Conservation (phyloP, 2,797 vertebrate species). For the Notolabrus celidotus region DNA sequence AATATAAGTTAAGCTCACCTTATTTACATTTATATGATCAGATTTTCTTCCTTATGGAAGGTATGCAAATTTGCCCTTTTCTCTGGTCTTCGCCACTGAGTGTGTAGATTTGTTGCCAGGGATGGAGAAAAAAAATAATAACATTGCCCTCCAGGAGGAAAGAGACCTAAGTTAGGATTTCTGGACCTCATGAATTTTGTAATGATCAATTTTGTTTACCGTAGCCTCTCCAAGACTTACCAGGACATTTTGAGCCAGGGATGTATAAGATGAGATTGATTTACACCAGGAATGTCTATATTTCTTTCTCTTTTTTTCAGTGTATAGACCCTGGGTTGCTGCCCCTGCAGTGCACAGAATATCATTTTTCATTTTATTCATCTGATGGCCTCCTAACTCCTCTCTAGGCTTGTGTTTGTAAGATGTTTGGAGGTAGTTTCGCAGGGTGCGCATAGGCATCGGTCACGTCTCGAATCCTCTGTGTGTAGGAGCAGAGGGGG, state of each 20-base stretch:
- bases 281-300: constrained; percentile 56
- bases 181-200: constrained; percentile 84
- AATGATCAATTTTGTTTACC: constrained; percentile 83
- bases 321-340: constrained; percentile 30
- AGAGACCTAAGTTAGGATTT: constrained; percentile 73
- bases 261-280: constrained; percentile 75
- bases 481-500: constrained; percentile 35
- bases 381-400: constrained; percentile 64
- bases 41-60: constrained; percentile 82
- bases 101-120: constrained; percentile 72
- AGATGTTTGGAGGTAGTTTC: constrained; percentile 14
- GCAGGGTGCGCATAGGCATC: constrained; percentile 20
- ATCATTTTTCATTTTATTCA: constrained; percentile 68
- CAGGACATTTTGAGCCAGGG: constrained; percentile 58
- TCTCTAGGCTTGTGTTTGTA: constrained; percentile 46
- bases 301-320: constrained; percentile 9
- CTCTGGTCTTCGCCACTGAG: constrained; percentile 65
- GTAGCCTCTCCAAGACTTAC: constrained; percentile 55
- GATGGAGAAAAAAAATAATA: constrained; percentile 66
- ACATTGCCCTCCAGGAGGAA: constrained; percentile 79
- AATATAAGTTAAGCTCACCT: constrained; percentile 84
- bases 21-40: constrained; percentile 90
- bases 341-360: constrained; percentile 43
- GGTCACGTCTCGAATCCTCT: constrained; percentile 45
- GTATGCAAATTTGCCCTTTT: constrained; percentile 88